A percentile compares a stretch with the other conserved stretches of the same genome.
Conservation (phyloP, 2,888 invertebrate genomes). For the Andrena bicolor region DNA sequence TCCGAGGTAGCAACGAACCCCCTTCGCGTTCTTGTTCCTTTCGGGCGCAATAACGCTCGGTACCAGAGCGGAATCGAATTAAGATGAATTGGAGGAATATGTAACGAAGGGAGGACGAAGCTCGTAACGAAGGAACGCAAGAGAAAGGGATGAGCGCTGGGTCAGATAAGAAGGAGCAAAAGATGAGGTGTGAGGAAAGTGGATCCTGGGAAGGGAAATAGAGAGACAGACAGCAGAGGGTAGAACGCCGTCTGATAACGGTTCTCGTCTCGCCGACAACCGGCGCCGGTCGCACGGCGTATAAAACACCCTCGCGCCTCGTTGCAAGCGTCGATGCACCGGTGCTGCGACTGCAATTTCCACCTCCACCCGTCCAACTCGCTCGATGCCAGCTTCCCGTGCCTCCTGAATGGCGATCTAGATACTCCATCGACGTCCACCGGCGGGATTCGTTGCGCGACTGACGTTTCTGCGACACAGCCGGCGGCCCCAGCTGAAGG, state of each 20-base stretch:
- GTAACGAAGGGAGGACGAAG: background rate
- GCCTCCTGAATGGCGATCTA: constrained; percentile 38
- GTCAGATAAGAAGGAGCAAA: constrained; percentile 49
- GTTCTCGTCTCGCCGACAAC: constrained; percentile 72
- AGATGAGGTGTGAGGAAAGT: constrained; percentile 40
- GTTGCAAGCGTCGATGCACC: constrained; percentile 54
- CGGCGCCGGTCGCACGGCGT: constrained; percentile 70
- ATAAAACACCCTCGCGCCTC: constrained; percentile 63
- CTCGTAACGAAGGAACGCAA: background rate
- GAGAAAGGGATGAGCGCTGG: constrained; percentile 17
- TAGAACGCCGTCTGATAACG: constrained; percentile 72
- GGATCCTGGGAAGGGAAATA: constrained; percentile 22
- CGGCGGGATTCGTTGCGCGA: constrained; percentile 35
- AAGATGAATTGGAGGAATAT: background rate
- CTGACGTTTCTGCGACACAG: constrained; percentile 22
- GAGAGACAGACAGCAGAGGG: constrained; percentile 25
- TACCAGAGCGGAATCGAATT: background rate
- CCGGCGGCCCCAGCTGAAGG: background rate
- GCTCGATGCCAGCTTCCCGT: constrained; percentile 38
- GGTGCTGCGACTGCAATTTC: constrained; percentile 66
- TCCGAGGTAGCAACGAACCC: background rate
- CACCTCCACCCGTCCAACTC: constrained; percentile 21
- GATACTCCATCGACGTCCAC: constrained; percentile 27
- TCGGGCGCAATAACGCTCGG: background rate
- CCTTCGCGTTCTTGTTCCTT: background rate